Percentiles rank a stretch among this genome's conserved stretches.
Evolutionary conservation across 2,888 invertebrate species (phyloP).

Genomic region (Drosophila testacea): DNA sequence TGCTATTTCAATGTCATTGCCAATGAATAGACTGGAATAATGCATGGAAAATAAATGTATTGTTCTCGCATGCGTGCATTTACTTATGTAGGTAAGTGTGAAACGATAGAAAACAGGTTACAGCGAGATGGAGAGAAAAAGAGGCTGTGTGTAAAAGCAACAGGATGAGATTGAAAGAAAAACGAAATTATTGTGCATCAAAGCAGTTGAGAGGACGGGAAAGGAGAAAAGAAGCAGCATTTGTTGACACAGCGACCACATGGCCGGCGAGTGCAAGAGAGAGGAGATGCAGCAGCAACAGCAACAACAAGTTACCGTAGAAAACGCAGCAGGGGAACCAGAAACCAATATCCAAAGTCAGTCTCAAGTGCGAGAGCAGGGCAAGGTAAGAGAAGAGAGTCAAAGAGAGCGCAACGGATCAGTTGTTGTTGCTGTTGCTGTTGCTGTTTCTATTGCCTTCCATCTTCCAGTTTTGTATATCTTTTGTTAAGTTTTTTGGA

Average conservation of each 20-base stretch:
- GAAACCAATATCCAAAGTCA: slow-evolving; percentile 39
- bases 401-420: slow-evolving; percentile 19
- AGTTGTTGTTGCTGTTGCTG: slow-evolving; percentile 20
- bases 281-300: slow-evolving; percentile 38
- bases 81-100: slow-evolving; percentile 41
- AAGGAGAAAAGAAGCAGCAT: slow-evolving; percentile 30
- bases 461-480: slow-evolving; percentile 15
- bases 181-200: slow-evolving; percentile 54
- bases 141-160: slow-evolving; percentile 56
- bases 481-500: slow-evolving; percentile 38
- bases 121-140: slow-evolving; percentile 17
- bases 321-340: slow-evolving; percentile 66
- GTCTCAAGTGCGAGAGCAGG: slow-evolving; percentile 26
- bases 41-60: slow-evolving; percentile 28
- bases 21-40: slow-evolving; percentile 58
- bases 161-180: slow-evolving; percentile 68
- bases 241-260: slow-evolving; percentile 54
- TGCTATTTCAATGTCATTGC: slow-evolving; percentile 78
- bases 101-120: slow-evolving; percentile 70
- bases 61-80: slow-evolving; percentile 28
- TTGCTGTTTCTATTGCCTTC: slow-evolving; percentile 14
- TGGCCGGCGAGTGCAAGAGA: slow-evolving; percentile 51
- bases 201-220: slow-evolving; percentile 23
- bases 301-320: slow-evolving; percentile 62
- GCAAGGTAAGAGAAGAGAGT: slow-evolving; percentile 28